Percentiles rank a stretch among this genome's conserved stretches.
These are phyloP conservation scores for Aegotheles bennettii DNA, from an alignment of 2,113 vertebrate species.

Conservation along the genomic window DNA sequence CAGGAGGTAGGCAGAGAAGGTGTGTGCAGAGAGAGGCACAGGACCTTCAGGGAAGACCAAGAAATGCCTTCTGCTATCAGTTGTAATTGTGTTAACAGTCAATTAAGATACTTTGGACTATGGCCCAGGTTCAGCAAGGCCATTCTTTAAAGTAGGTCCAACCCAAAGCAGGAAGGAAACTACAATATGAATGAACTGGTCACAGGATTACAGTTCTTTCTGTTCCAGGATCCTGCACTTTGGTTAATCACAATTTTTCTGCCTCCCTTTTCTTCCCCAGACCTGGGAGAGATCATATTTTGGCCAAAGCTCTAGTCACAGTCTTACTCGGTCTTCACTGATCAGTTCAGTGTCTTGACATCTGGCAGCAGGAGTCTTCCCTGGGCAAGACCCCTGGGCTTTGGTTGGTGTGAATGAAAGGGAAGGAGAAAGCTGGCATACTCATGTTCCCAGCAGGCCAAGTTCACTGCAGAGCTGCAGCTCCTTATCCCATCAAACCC, in stretches of 20 bases:
- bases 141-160: neutral
- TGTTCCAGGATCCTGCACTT: neutral
- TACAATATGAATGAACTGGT: neutral
- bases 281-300: neutral
- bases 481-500: neutral
- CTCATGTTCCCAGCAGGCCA: rapidly evolving
- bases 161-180: neutral
- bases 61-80: neutral
- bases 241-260: neutral
- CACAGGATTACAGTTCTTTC: neutral
- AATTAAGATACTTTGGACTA: neutral
- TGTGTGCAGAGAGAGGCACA: neutral
- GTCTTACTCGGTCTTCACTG: neutral
- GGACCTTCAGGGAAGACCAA: neutral
- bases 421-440: neutral
- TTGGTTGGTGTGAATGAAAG: neutral
- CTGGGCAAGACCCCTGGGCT: neutral
- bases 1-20: neutral
- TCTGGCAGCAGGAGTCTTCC: neutral
- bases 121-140: neutral
- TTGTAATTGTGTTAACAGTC: neutral
- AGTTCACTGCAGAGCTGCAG: neutral
- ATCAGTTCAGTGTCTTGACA: neutral
- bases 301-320: neutral
- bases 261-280: neutral